Evolutionary conservation across 2,797 vertebrate species (phyloP).

Genomic region (Pantherophis alleghaniensis): DNA sequence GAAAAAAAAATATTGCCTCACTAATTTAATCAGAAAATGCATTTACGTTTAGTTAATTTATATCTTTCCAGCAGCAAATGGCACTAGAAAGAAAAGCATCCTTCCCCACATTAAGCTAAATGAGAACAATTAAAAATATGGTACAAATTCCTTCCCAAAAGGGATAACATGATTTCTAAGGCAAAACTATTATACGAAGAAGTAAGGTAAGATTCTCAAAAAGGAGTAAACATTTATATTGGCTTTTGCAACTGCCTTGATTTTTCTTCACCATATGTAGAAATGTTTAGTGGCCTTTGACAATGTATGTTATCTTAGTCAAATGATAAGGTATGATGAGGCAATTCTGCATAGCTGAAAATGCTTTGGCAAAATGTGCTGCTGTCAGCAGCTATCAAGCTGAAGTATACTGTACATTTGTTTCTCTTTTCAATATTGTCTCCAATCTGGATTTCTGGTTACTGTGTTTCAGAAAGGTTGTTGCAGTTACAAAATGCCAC

Average conservation of each 20-base stretch:
- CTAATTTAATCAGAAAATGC: neutral
- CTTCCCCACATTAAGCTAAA: neutral
- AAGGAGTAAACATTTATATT: neutral
- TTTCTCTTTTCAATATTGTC: too few species aligned
- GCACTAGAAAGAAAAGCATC: neutral
- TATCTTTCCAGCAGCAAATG: neutral
- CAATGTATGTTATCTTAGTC: neutral
- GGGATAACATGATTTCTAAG: neutral
- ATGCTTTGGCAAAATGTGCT: conserved; percentile 13
- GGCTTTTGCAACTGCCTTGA: neutral
- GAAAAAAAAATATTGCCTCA: neutral
- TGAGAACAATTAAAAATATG: neutral
- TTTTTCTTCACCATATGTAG: neutral
- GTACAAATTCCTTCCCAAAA: neutral
- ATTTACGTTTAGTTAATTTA: neutral
- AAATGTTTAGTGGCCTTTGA: neutral
- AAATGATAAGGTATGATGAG: conserved; percentile 1
- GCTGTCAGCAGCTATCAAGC: conserved; percentile 2
- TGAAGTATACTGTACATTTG: neutral
- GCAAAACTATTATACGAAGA: neutral
- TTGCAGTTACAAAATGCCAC: too few species aligned
- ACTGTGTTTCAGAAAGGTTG: too few species aligned
- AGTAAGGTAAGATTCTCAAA: neutral
- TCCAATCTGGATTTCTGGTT: too few species aligned
- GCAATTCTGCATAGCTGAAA: conserved; percentile 15